Evolutionary conservation across 2,797 vertebrate species (phyloP).

Genomic region (Molossus alvarezi): DNA sequence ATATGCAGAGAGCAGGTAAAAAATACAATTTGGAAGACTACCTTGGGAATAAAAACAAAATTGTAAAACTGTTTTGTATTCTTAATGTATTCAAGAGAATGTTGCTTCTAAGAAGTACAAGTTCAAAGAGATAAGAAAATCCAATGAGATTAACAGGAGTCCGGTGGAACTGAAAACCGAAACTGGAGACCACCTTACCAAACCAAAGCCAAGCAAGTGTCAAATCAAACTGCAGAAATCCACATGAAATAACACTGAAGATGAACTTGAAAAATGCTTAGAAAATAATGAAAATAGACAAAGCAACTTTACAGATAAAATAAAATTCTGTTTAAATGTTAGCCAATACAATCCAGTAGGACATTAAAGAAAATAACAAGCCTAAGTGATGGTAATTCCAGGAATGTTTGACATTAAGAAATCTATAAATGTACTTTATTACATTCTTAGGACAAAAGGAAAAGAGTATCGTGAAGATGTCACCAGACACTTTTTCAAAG

Average conservation of each 20-base stretch:
- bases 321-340: not conserved
- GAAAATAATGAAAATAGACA: not conserved
- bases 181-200: not conserved
- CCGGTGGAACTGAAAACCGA: not conserved
- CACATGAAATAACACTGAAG: not conserved
- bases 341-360: not conserved
- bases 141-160: not conserved
- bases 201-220: not conserved
- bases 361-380: not conserved
- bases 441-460: not conserved
- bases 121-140: not conserved
- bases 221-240: not conserved
- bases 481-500: not conserved
- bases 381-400: not conserved
- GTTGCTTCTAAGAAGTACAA: not conserved
- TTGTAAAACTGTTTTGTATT: too few species aligned
- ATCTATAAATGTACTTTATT: not conserved
- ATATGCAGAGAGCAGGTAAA: not conserved
- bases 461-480: not conserved
- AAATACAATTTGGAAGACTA: not conserved
- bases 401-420: not conserved
- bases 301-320: not conserved
- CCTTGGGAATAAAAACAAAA: too few species aligned
- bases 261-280: constrained; percentile 25
- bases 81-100: too few species aligned